Percentiles rank a stretch among this genome's conserved stretches.
Evolutionary conservation across 2,888 invertebrate species (phyloP).

Genomic region (Epinotia demarniana): DNA sequence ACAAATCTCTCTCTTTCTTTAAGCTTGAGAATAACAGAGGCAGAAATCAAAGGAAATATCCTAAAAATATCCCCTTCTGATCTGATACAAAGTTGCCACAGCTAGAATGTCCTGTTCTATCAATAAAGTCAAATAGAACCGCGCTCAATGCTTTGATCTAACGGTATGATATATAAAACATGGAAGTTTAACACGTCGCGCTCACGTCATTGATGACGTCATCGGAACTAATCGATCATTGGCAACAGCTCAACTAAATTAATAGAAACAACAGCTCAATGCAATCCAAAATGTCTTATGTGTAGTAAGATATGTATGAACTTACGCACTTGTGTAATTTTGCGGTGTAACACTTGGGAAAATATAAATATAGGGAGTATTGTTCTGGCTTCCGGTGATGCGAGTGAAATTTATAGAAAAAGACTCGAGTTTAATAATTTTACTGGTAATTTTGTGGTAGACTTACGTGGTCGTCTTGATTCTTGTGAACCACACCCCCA

Average conservation of each 20-base stretch:
- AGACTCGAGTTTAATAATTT: neutral
- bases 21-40: no score
- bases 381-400: slow-evolving; percentile 1
- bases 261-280: slow-evolving; percentile 13
- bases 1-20: no score
- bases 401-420: neutral
- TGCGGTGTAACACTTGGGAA: slow-evolving; percentile 2
- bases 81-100: no score
- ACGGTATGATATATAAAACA: neutral
- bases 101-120: neutral
- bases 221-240: slow-evolving; percentile 22
- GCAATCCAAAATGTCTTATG: neutral
- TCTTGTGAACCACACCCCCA: no score
- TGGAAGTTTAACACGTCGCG: neutral
- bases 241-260: slow-evolving; percentile 23
- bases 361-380: slow-evolving; percentile 15
- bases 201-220: slow-evolving; percentile 32
- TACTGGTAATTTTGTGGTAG: no score
- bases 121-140: neutral
- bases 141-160: neutral
- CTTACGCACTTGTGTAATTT: neutral
- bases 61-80: neutral
- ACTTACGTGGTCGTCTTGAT: no score
- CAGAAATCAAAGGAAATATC: neutral
- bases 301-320: neutral